phyloP scores from a whole-genome alignment of 1,140 invertebrate species.

The Bradynema listronoti region DNA sequence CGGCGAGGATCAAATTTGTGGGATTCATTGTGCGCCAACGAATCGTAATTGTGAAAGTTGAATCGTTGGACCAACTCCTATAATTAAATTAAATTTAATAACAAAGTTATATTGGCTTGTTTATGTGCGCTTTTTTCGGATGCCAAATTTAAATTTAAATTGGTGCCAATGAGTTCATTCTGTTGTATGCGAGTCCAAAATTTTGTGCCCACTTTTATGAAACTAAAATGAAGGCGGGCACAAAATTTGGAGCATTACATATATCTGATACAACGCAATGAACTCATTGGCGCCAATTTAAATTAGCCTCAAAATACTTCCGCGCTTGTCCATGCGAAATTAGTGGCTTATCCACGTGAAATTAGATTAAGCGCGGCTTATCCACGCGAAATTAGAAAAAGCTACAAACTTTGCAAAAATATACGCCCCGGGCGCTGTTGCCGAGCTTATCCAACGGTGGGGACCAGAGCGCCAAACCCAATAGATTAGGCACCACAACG shows the following conservation, averaged over 20 bases:
- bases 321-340: slow-evolving; percentile 2
- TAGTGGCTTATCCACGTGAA: not conserved
- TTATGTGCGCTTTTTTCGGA: too few relatives aligned
- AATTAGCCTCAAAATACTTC: slow-evolving; percentile 67
- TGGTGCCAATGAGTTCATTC: not conserved
- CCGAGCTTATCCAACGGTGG: slow-evolving; percentile 79
- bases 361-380: not conserved
- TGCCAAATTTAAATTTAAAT: not conserved
- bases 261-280: not conserved
- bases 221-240: not conserved
- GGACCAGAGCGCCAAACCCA: slow-evolving; percentile 86
- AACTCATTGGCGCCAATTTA: slow-evolving; percentile 41
- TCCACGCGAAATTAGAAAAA: not conserved
- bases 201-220: not conserved
- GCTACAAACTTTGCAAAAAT: slow-evolving; percentile 76
- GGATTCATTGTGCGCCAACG: slow-evolving; percentile 78
- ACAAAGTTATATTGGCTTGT: not conserved
- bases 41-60: slow-evolving; percentile 65
- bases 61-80: slow-evolving; percentile 60
- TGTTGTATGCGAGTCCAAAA: not conserved
- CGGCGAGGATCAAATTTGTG: slow-evolving; percentile 79
- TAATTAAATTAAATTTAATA: slow-evolving; percentile 14
- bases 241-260: not conserved
- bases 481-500: slow-evolving; percentile 72
- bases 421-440: slow-evolving; percentile 79